phyloP scores from a whole-genome alignment of 2,113 vertebrate species.

The Typhlomys cinereus region DNA sequence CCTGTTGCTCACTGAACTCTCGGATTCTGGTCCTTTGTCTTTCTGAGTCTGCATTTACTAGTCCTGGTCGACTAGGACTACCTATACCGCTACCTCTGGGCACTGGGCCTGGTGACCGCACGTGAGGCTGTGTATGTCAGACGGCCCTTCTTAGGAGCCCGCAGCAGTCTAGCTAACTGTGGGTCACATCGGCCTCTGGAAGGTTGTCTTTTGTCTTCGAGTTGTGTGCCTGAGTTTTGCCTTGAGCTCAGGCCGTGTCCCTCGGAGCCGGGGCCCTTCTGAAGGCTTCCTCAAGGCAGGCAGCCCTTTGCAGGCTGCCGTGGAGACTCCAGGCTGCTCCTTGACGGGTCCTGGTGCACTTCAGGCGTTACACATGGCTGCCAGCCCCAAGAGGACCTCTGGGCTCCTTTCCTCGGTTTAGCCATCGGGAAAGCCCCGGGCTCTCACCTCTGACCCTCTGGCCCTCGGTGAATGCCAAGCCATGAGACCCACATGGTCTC shows the following conservation, averaged over 20 bases:
- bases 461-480: too few relatives aligned
- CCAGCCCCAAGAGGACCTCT: neutral
- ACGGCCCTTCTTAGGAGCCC: too few relatives aligned
- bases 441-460: too few relatives aligned
- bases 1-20: too few relatives aligned
- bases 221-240: neutral
- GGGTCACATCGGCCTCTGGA: neutral
- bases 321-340: neutral
- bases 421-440: too few relatives aligned
- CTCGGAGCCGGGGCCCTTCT: neutral
- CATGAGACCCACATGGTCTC: too few relatives aligned
- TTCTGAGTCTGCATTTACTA: too few relatives aligned
- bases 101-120: neutral
- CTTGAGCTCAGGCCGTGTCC: neutral
- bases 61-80: too few relatives aligned
- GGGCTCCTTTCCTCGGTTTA: neutral
- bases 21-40: too few relatives aligned
- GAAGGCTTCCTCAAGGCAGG: too few relatives aligned
- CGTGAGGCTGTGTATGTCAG: too few relatives aligned
- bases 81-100: too few relatives aligned
- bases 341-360: neutral
- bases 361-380: neutral
- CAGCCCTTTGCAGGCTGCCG: neutral
- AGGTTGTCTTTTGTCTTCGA: neutral
- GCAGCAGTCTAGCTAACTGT: neutral